Base-by-base conservation (phyloP, 2,888 invertebrate genomes). In the Rapana venosa region DNA sequence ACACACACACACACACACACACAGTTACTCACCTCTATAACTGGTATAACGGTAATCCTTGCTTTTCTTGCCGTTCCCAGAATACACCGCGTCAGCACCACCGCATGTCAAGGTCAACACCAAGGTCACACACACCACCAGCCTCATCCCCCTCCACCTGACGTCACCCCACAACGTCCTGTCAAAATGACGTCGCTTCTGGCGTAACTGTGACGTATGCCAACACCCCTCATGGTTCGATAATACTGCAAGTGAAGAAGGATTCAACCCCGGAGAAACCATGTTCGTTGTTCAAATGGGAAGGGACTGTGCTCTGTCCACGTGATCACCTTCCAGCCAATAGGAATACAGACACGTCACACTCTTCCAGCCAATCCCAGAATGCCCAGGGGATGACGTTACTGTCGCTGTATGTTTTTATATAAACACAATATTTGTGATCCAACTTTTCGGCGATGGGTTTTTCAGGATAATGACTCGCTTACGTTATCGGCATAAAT, bases 121-220 rank as follows among this genome's bases (percentile, higher is more conserved):
- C 0, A 85, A 47, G 85, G 35, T 47, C 35, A 85, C 85, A 13
- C 85, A 17, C 85, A 30, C 85, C 36, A 35, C 85, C 47, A 22
- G 32, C 17, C 85, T 22, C 85, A 22, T 79, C 61, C 81, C 88
- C 4, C 58, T 81, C 81, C 35, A 88, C 83, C 88, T 84, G 15
- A 6, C 88, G 88, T 84, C 84, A 70, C 88, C 84, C 84, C 88
- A 88, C 35, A 84, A n/a, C 83, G 70, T 66, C 22, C 66, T 66
- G 66, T 66, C 66, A 17, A 66, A 66, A 66, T 66, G 66, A 66
- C 66, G 66, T 22, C 66, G 66, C 66, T 22, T 66, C 17, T 66
- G 66, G 17, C 15, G 66, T 22, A 66, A 22, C 22, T 66, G 66
- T 66, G 66, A 66, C 66, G 66, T 66, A 66, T 22, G 20, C 20